Evolutionary conservation across 2,888 invertebrate genomes (phyloP), one percentile per base, ranked within the genome.

Genomic region (Drosophila setosimentum): DNA sequence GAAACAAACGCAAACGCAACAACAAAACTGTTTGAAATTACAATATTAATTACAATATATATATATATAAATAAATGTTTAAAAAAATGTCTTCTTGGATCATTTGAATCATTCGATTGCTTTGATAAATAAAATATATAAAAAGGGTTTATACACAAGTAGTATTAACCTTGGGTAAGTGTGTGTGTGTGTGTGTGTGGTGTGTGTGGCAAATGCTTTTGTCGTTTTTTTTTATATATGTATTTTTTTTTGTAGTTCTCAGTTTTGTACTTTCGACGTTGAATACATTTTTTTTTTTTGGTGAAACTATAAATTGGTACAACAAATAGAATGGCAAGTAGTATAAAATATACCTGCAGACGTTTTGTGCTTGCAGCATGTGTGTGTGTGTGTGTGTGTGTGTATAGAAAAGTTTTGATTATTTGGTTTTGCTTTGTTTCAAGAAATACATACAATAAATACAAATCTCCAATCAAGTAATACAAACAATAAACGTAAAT

Each of bases 21-120:
- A 69, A 73, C 48, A 68, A 78, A 75, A 49, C 62, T 62, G 57
- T 59, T 74, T 77, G 51, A 76, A 68, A 75, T 65, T 67, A 74
- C 63, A 78, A 60, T 50, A 71, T 63, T 61, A 65, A 54, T 57
- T 69, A 80, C 51, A 53, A 49, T 21, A 42, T 33, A 54, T 37
- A 45, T 30, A 35, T 54, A 66, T 51, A 68, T 65, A 65, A 48
- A 64, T 66, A 59, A 67, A 76, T 59, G 54, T 71, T 78, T 77
- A 80, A 79, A 83, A 82, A 85, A 83, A 84, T 87, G 83, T 80
- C 80, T 85, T 83, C 73, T 81, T 79, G 64, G 76, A 71, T 78
- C 73, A 66, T 73, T 76, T 69, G 57, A 10, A 57, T 16, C 51
- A 57, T 66, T 77, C 48, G 50, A 66, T 75, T 73, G 69, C 21